Evolutionary conservation across 2,797 vertebrate genomes (phyloP), one percentile per base, ranked within the genome.

Genomic region (Propithecus perrieri): DNA sequence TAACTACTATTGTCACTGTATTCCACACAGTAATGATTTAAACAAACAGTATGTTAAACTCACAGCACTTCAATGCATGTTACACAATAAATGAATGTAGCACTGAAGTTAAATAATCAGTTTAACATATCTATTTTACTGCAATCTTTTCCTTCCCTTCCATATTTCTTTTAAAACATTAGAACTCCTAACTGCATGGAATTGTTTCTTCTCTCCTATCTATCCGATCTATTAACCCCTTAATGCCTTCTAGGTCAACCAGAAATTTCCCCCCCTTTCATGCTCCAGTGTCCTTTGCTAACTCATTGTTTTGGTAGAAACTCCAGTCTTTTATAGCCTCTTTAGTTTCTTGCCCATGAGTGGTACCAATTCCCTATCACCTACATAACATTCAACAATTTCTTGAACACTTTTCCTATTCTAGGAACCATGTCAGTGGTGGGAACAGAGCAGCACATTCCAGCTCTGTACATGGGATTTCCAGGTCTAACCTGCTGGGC

Each of bases 91-190:
- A 89, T 30, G 20, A 75, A 80, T 46, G 4, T 10, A 41, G 35
- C 17, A 85, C 35, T 55, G 28, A 91, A 89, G 28, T 67, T 59
- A 95, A 89, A 85, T 57, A n/a, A 84, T 81, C 48, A 76, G 50
- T 46, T 95, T 92, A 83, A 87, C 85, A 80, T 75, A 80, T 41
- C 53, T 69, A 63, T 89, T 86, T 95, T 85, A 85, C 12, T 65
- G 55, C 2, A 48, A 85, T 46, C 20, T 65, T 95, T 69, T 53
- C 2, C 28, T 89, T 81, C 35, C 41, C 28, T 63, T 65, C 80
- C 1, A 18, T 30, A 96, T 46, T 67, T 69, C 69, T 22, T 97
- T 35, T 50, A 74, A 83, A 96, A 89, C 8, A n/a, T 61, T 22
- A 81, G 43, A 87, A 91, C 41, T 84, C 9, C 61, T 78, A 86